phyloP scores from a whole-genome alignment of 2,113 vertebrate genomes.

The Anser cygnoides region DNA sequence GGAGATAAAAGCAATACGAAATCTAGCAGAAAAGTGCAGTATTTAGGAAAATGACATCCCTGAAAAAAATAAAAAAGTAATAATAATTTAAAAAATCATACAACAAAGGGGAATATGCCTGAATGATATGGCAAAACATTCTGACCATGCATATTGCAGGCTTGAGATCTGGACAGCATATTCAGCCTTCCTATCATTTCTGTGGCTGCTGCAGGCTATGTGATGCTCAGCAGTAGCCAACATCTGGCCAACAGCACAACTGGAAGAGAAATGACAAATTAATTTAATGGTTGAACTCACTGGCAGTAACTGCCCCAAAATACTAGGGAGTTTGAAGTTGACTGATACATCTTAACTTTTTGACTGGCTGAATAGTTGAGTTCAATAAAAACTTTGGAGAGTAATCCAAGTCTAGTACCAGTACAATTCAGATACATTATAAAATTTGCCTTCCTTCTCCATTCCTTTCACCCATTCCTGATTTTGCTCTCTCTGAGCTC shows the following conservation, averaged over 20 bases:
- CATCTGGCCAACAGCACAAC: background rate
- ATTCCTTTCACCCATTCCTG: background rate
- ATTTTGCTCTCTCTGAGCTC: slow-evolving; percentile 8
- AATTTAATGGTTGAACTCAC: background rate
- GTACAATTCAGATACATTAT: background rate
- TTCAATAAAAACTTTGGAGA: background rate
- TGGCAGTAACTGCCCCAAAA: background rate
- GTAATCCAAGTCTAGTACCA: background rate
- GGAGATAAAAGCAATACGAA: background rate
- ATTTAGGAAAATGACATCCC: background rate
- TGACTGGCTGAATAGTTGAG: background rate
- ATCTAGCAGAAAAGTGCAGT: background rate
- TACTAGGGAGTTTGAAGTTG: background rate
- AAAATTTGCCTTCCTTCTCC: background rate
- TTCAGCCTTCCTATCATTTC: background rate
- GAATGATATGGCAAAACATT: background rate
- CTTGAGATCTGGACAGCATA: background rate
- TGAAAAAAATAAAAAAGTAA: background rate
- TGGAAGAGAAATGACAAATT: background rate
- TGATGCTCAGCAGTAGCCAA: background rate
- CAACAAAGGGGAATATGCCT: background rate
- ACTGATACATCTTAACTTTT: background rate
- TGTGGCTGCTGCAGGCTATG: background rate
- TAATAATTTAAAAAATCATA: background rate
- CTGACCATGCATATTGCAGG: background rate